Base-by-base conservation (phyloP, 1,140 invertebrate genomes). In the Hestina assimilis region DNA sequence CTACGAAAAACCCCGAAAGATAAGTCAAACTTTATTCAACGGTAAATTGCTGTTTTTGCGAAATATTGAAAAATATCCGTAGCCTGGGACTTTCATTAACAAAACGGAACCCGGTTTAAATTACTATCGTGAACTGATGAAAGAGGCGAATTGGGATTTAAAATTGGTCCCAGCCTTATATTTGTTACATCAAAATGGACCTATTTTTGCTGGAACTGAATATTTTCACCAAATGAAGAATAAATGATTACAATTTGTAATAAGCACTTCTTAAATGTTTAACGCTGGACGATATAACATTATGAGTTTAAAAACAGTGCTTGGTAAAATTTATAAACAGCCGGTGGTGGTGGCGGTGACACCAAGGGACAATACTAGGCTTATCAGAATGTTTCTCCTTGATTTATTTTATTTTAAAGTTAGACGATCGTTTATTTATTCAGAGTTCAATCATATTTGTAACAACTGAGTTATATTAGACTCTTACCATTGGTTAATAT, bases 71-170 rank as follows among this genome's bases (percentile, higher is more conserved):
- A 2, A 47, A 29, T 47, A 33, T 47, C 29, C 33, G 15, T 19
- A 14, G 20, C 17, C 33, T 9, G 5, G 29, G 6, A 3, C 17
- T 47, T 21, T 33, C 11, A 15, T 31, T 21, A 35, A 47, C 33
- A 33, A 38, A 47, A 47, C 45, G 45, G 12, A 33, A 33, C 11
- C 29, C 19, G 29, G 29, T 19, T 33, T 33, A 47, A 47, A 47
- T 47, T 33, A 47, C 12, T 33, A 33, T 47, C 29, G 21, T 19
- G 19, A 29, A 29, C 31, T 48, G 45, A 48, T 24, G 11, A 48
- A 48, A 35, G 45, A 6, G 19, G 11, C 3, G 11, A 48, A 23
- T 48, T 35, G 15, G 45, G 29, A 33, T 21, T 48, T 23, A 35
- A 48, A 48, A 48, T 48, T 35, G 7, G 1, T 23, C 12, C 19